Conservation (phyloP, 1,140 invertebrate species). For the Cyclargus thomasi region DNA sequence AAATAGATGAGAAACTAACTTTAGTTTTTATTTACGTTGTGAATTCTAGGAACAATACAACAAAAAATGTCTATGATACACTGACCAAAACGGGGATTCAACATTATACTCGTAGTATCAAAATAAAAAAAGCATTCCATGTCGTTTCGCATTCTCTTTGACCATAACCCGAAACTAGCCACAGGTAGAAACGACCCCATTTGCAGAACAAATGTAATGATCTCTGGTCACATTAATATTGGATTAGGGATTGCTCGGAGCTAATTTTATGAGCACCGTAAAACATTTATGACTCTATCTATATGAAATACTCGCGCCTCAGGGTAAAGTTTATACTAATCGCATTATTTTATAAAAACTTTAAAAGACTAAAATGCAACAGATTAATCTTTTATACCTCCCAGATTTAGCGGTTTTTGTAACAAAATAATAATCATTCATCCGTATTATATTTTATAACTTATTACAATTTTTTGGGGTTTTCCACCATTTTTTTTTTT, state of each 20-base stretch:
- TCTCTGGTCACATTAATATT: slow-evolving; percentile 27
- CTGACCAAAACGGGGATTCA: no score
- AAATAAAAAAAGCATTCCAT: slow-evolving; percentile 6
- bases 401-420: not conserved
- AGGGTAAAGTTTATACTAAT: slow-evolving; percentile 5
- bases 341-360: slow-evolving; percentile 4
- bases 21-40: no score
- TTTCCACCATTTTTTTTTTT: not conserved
- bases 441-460: no score
- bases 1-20: no score
- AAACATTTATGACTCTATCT: slow-evolving; percentile 34
- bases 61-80: not conserved
- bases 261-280: slow-evolving; percentile 27
- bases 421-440: not conserved
- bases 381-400: not conserved
- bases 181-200: slow-evolving; percentile 21
- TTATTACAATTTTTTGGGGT: no score
- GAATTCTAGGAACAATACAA: no score
- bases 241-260: slow-evolving; percentile 29
- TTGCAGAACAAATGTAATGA: slow-evolving; percentile 32
- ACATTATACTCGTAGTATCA: no score
- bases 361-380: not conserved
- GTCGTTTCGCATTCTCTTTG: slow-evolving; percentile 7
- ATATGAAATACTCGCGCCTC: slow-evolving; percentile 17
- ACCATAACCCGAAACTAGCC: slow-evolving; percentile 16